Evolutionary conservation across 1,140 invertebrate species (phyloP), one percentile per base, ranked within the genome.

Genomic region (Hestina assimilis): DNA sequence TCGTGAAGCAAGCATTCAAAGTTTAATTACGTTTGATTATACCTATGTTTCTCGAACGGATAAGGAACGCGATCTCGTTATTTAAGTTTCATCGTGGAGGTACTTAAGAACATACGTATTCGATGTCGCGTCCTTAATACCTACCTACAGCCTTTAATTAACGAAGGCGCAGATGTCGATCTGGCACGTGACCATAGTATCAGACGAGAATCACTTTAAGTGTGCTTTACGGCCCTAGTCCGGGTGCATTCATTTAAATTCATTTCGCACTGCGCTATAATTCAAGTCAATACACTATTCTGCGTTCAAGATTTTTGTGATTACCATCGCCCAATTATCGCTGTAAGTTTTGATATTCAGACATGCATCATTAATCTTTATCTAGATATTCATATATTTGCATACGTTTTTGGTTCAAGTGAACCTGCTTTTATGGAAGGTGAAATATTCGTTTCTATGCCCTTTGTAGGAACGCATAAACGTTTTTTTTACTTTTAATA

Each of bases 61-160:
- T 50, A 50, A 50, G 21, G 31, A 26, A 21, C 12, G 21, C 40
- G 21, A 21, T 21, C 21, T 40, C 23, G 47, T 38, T 50, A 50
- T 40, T 50, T 15, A 20, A 33, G 47, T 50, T 50, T 50, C 47
- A 24, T 50, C 31, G 33, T 17, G 23, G 21, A 42, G 21, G 33
- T 21, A 40, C 31, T 50, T 50, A 50, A 50, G 20, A 50, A 50
- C 47, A 50, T 50, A 50, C 33, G 47, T 50, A 62, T 66, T 59
- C 52, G 53, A 63, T 48, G 59, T 51, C 31, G 46, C 47, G 59
- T 61, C 57, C 40, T 53, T 63, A 61, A 61, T 58, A 47, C 50
- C 53, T 60, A 60, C 53, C 58, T 61, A 63, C 50, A 62, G 48
- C 40, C 42, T 64, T 63, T 72, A 72, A 72, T 72, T 72, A 69